Evolutionary conservation across 1,140 invertebrate species (phyloP).

Genomic region (Drosophila ogumai): DNA sequence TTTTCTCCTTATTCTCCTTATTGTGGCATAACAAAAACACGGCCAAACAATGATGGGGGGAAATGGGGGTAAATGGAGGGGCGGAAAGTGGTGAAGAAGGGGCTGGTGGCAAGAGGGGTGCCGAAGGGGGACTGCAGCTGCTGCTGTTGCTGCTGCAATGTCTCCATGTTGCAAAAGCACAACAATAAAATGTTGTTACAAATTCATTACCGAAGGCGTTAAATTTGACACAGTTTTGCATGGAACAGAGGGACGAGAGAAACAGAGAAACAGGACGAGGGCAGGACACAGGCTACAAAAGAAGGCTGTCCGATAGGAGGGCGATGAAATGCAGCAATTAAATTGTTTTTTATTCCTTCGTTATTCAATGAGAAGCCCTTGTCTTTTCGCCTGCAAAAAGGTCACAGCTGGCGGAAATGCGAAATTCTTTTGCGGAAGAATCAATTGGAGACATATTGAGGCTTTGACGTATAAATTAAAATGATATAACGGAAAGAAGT

Average conservation of each 20-base stretch:
- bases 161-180: slow-evolving; percentile 62
- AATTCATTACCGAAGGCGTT: slow-evolving; percentile 84
- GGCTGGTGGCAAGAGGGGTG: no score
- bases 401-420: neutral
- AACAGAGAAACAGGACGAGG: slow-evolving; percentile 12
- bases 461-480: neutral
- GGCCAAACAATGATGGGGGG: slow-evolving; percentile 32
- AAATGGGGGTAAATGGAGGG: neutral
- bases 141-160: slow-evolving; percentile 18
- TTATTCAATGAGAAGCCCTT: slow-evolving; percentile 15
- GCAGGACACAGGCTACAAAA: slow-evolving; percentile 63
- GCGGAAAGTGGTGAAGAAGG: slow-evolving; percentile 8
- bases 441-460: slow-evolving; percentile 8
- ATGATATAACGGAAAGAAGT: neutral
- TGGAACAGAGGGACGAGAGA: slow-evolving; percentile 28
- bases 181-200: slow-evolving; percentile 84
- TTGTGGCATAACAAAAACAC: slow-evolving; percentile 78
- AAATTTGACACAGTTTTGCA: slow-evolving; percentile 83
- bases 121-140: slow-evolving; percentile 26
- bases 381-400: slow-evolving; percentile 6
- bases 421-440: neutral
- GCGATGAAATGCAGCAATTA: slow-evolving; percentile 37
- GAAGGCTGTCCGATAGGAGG: slow-evolving; percentile 20
- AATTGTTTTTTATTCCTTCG: slow-evolving; percentile 31
- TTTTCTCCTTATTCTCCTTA: slow-evolving; percentile 51